phyloP scores from a whole-genome alignment of 2,797 vertebrate species.

The Tauraco hartlaubi region DNA sequence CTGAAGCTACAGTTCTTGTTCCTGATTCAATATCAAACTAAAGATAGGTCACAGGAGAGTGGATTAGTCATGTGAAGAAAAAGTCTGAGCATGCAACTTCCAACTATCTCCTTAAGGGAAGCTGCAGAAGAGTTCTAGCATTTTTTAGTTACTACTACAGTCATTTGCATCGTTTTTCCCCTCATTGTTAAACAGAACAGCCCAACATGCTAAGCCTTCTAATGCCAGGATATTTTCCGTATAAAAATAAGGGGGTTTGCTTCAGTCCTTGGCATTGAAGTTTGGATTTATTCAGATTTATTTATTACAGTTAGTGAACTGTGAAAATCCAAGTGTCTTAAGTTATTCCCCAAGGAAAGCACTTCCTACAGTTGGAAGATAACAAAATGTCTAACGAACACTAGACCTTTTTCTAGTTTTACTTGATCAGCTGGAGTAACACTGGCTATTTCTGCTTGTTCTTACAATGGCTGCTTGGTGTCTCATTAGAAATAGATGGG shows the following conservation, averaged over 20 bases:
- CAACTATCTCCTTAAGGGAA: slow-evolving; percentile 44
- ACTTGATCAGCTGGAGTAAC: neutral
- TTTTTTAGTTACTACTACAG: neutral
- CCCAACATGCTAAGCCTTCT: slow-evolving; percentile 35
- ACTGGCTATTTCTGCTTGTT: neutral
- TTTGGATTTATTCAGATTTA: slow-evolving; percentile 68
- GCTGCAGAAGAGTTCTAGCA: neutral
- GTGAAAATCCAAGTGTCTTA: slow-evolving; percentile 61
- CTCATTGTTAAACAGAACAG: slow-evolving; percentile 55
- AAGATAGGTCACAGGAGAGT: slow-evolving; percentile 88
- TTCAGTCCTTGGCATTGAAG: neutral
- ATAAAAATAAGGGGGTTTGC: slow-evolving; percentile 41
- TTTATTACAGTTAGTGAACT: slow-evolving; percentile 59
- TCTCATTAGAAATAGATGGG: neutral
- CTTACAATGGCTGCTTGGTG: neutral
- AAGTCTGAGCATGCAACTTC: slow-evolving; percentile 60
- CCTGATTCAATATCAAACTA: slow-evolving; percentile 86
- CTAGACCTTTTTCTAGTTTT: slow-evolving; percentile 1
- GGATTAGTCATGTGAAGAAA: slow-evolving; percentile 88
- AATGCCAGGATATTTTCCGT: slow-evolving; percentile 50
- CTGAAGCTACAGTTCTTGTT: slow-evolving; percentile 79
- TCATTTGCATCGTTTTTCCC: neutral
- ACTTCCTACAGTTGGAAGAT: slow-evolving; percentile 12
- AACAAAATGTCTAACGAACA: neutral
- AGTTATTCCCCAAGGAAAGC: slow-evolving; percentile 48